Base-by-base conservation (phyloP, 1,140 invertebrate genomes). In the Drosophila nigrodunni region DNA sequence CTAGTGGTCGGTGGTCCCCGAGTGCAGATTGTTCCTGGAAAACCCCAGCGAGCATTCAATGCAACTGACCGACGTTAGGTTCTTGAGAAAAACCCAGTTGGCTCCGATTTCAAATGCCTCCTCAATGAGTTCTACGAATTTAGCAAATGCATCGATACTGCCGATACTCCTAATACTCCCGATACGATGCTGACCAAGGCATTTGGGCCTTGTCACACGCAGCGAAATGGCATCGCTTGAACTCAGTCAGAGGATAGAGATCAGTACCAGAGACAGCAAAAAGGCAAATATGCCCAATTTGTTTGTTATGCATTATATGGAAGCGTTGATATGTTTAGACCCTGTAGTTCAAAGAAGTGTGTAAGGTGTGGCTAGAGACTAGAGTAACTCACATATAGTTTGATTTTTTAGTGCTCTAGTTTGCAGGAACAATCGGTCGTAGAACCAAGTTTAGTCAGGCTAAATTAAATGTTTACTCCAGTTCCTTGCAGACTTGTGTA, bases 71-170 rank as follows among this genome's bases (percentile, higher is more conserved):
- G 43, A 18, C 41, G 8, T 30, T 52, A 30, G 55, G 47, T 75
- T 75, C 73, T 71, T 11, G 35, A 58, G 73, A 74, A 75, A 15
- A 57, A 13, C 54, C 35, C 43, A 34, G 49, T 60, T 9, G 37
- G 49, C 59, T 75, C 73, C 66, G 50, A 75, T 75, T 75, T 70
- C 73, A 74, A 62, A 70, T 70, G 66, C 65, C 58, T 61, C 34
- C 67, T 74, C 66, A 75, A 75, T 75, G 73, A 49, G 35, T 75
- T 75, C 73, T 71, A 71, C 73, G 73, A 75, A 75, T 71, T 71
- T 71, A 34, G 73, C 73, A 75, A 30, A 71, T 58, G 73, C 66
- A 74, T 52, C 73, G 59, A 70, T 75, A 5, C 25, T 30, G 58
- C 58, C 49, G 66, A 66, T 73, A 21, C 18, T 21, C 18, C 2